Percentiles rank a stretch among this genome's conserved stretches.
These are phyloP conservation scores for Clarias laeviceps DNA, from an alignment of 2,797 vertebrate genomes.

Conservation along the genomic window DNA sequence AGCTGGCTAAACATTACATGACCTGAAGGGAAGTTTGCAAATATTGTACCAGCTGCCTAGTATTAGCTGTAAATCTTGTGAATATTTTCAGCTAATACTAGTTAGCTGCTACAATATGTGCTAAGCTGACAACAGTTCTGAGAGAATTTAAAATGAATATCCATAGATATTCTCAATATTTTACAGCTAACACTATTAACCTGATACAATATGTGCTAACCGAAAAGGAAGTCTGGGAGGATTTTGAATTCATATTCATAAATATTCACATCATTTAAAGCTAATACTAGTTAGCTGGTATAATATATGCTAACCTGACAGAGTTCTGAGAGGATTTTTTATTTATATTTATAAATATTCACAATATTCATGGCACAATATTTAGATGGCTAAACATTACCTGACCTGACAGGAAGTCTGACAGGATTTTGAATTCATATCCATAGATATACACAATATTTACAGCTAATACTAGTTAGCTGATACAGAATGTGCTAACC, in stretches of 20 bases:
- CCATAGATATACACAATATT: background rate
- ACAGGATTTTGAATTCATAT: background rate
- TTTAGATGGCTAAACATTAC: background rate
- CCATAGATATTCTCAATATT: background rate
- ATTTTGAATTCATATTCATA: background rate
- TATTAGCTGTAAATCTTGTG: too few relatives aligned
- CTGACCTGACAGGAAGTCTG: constrained; percentile 2
- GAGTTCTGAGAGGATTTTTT: background rate
- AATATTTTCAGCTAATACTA: background rate
- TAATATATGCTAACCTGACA: background rate
- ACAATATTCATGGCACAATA: background rate
- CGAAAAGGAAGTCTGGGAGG: background rate
- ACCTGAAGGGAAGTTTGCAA: background rate
- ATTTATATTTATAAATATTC: background rate
- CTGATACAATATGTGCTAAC: background rate
- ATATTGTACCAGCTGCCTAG: background rate
- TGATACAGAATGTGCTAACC: background rate
- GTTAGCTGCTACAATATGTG: background rate
- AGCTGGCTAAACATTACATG: background rate
- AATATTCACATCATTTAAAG: background rate
- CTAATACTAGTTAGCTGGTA: background rate
- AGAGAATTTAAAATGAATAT: background rate
- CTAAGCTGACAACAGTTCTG: background rate
- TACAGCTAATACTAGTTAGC: background rate
- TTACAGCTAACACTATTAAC: background rate